These are phyloP conservation scores for Metopia argyrocephala DNA, from an alignment of 2,888 invertebrate species.

Conservation along the genomic window DNA sequence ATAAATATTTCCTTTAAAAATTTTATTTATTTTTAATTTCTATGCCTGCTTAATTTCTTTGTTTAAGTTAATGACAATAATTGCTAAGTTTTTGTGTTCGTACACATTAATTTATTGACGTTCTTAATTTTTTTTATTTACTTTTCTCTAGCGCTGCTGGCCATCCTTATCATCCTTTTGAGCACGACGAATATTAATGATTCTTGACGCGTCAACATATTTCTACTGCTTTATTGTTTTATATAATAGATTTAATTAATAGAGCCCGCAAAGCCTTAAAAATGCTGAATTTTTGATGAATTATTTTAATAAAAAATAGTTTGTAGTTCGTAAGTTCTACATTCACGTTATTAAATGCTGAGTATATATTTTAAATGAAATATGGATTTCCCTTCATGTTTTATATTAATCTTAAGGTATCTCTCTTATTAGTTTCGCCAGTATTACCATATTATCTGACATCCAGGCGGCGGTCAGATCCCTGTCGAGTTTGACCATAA, in stretches of 20 bases:
- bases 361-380: no score
- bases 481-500: no score
- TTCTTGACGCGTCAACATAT: background rate
- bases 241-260: background rate
- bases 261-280: conserved; percentile 1
- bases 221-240: background rate
- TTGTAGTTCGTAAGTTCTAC: conserved; percentile 18
- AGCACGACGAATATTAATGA: conserved; percentile 81
- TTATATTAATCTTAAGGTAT: no score
- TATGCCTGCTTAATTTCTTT: no score
- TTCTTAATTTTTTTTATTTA: conserved; percentile 42
- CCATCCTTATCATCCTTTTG: conserved; percentile 83
- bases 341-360: no score
- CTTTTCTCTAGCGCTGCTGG: conserved; percentile 79
- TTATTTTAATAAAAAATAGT: conserved; percentile 15
- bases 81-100: no score
- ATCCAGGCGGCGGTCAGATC: no score
- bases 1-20: background rate
- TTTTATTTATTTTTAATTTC: background rate
- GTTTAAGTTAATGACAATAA: no score
- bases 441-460: no score
- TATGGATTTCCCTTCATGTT: no score
- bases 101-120: conserved; percentile 24
- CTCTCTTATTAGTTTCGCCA: no score
- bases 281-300: conserved; percentile 16